Conservation (phyloP, 2,888 invertebrate species). For the Acheta domesticus region DNA sequence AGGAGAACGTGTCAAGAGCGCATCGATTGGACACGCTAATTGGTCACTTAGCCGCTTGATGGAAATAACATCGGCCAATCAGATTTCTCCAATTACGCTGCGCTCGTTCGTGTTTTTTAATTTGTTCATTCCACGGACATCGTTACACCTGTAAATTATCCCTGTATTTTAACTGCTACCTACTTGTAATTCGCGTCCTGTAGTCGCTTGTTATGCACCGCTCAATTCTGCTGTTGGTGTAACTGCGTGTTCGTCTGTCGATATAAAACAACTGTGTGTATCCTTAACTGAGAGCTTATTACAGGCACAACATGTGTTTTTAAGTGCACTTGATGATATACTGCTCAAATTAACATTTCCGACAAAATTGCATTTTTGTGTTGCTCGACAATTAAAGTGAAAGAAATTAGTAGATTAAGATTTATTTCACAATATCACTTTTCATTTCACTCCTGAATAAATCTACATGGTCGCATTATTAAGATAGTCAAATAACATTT, state of each 20-base stretch:
- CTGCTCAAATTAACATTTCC: too few relatives aligned
- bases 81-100: constrained; percentile 18
- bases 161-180: background rate
- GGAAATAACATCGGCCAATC: constrained; percentile 18
- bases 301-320: too few relatives aligned
- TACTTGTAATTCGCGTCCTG: background rate
- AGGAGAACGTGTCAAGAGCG: too few relatives aligned
- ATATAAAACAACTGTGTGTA: background rate
- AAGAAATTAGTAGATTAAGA: too few relatives aligned
- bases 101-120: constrained; percentile 3
- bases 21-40: background rate
- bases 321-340: too few relatives aligned
- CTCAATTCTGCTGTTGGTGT: background rate
- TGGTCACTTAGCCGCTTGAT: constrained; percentile 18
- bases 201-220: background rate
- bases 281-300: too few relatives aligned
- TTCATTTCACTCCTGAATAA: too few relatives aligned
- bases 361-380: too few relatives aligned
- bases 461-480: too few relatives aligned
- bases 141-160: constrained; percentile 18
- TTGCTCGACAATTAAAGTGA: too few relatives aligned
- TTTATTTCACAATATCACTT: too few relatives aligned
- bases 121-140: background rate
- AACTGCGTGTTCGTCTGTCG: background rate
- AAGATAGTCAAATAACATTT: too few relatives aligned